A percentile compares a stretch with the other conserved stretches of the same genome.
These are phyloP conservation scores for Camponotus fellah DNA, from an alignment of 2,888 invertebrate species.

Conservation along the genomic window DNA sequence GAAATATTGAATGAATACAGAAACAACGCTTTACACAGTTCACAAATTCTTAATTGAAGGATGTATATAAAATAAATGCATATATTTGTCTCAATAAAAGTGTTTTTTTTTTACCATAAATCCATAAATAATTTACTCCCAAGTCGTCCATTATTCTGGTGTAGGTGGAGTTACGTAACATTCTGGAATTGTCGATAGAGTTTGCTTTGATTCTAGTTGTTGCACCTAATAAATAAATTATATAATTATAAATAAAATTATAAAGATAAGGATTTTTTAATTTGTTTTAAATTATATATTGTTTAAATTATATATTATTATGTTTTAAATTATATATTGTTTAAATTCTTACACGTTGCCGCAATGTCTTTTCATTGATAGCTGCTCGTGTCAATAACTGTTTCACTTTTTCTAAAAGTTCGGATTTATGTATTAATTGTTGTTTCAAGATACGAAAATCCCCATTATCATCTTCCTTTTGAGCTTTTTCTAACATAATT, in stretches of 20 bases:
- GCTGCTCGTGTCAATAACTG: conserved; percentile 89
- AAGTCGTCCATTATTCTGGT: conserved; percentile 53
- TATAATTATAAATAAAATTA: not conserved
- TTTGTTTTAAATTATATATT: not conserved
- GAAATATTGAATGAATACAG: not conserved
- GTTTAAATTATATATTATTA: not conserved
- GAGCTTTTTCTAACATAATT: conserved; percentile 75
- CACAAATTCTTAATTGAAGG: conserved; percentile 7
- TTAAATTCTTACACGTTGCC: conserved; percentile 87
- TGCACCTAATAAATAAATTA: conserved; percentile 76
- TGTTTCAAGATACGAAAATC: conserved; percentile 87
- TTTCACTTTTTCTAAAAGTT: conserved; percentile 89
- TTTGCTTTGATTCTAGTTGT: conserved; percentile 81
- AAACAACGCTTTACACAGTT: conserved; percentile 1
- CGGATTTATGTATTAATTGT: conserved; percentile 88
- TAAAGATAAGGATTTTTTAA: conserved; percentile 19
- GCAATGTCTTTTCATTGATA: conserved; percentile 88
- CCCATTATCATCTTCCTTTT: conserved; percentile 83
- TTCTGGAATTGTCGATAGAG: conserved; percentile 81
- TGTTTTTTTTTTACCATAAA: conserved; percentile 9
- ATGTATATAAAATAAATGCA: conserved; percentile 15
- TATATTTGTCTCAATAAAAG: conserved; percentile 26
- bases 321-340: not conserved
- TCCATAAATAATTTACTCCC: conserved; percentile 40
- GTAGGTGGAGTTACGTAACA: conserved; percentile 66